These are phyloP conservation scores for Ctenosaura bakeri DNA, from an alignment of 2,797 vertebrate species.

Conservation along the genomic window DNA sequence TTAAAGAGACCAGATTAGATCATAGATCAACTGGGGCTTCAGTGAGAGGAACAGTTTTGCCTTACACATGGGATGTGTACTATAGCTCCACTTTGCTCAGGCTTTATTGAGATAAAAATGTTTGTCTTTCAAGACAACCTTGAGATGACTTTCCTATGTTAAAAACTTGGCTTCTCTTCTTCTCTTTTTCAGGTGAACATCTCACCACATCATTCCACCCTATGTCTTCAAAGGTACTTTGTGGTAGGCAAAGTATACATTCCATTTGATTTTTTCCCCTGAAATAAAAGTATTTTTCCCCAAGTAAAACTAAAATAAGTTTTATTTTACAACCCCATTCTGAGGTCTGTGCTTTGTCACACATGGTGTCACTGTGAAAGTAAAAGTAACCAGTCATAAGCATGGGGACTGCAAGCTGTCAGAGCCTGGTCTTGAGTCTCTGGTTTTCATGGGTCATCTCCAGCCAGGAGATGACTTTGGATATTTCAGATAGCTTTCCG, in stretches of 20 bases:
- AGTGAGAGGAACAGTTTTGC: constrained; percentile 57
- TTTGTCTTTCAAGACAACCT: constrained; percentile 77
- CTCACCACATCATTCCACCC: constrained; percentile 65
- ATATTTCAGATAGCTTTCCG: not conserved
- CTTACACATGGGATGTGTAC: constrained; percentile 53
- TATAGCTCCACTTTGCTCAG: constrained; percentile 42
- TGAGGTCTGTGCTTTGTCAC: not conserved
- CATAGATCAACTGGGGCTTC: constrained; percentile 68
- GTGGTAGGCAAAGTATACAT: constrained; percentile 20
- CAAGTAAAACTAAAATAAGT: not conserved
- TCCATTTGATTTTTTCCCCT: not conserved
- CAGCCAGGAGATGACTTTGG: not conserved
- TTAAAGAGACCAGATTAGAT: constrained; percentile 73
- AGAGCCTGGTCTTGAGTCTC: not conserved
- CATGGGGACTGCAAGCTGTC: not conserved
- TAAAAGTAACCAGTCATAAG: not conserved
- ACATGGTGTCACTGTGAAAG: too few relatives aligned
- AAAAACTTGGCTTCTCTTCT: constrained; percentile 65
- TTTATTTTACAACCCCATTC: not conserved
- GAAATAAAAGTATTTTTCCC: not conserved
- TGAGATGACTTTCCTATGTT: constrained; percentile 71
- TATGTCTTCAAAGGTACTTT: constrained; percentile 54
- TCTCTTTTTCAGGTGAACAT: constrained; percentile 70
- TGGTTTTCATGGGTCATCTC: not conserved
- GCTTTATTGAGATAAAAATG: constrained; percentile 70